A percentile compares a stretch with the other conserved stretches of the same genome.
These are phyloP conservation scores for Agriopis aurantiaria DNA, from an alignment of 2,888 invertebrate genomes.

Conservation along the genomic window DNA sequence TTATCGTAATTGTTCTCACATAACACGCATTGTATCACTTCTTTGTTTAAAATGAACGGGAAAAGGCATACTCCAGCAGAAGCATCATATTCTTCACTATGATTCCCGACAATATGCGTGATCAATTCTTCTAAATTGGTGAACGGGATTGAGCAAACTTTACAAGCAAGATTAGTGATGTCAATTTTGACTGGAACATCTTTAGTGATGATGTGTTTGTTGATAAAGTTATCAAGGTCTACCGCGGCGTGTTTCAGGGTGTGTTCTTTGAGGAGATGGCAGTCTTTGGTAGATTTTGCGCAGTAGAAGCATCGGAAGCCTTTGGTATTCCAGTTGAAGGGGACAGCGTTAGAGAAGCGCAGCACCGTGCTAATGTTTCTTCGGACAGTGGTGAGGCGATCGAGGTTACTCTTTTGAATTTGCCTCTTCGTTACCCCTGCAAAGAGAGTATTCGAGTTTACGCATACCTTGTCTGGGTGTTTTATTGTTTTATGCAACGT, in stretches of 20 bases:
- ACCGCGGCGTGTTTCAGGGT: conserved; percentile 57
- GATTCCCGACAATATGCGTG: conserved; percentile 58
- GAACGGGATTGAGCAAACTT: conserved; percentile 55
- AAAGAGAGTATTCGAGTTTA: conserved; percentile 59
- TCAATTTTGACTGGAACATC: conserved; percentile 75
- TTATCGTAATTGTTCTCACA: conserved; percentile 67
- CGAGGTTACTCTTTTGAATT: conserved; percentile 53
- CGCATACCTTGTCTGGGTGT: conserved; percentile 8
- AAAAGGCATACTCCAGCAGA: conserved; percentile 61
- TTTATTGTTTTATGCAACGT: neutral
- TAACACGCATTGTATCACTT: conserved; percentile 61
- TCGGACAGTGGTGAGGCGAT: conserved; percentile 62
- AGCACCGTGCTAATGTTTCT: conserved; percentile 66
- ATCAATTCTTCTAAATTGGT: conserved; percentile 60
- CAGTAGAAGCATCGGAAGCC: conserved; percentile 75
- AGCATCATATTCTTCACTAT: conserved; percentile 60
- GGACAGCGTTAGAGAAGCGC: conserved; percentile 65
- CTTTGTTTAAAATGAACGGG: conserved; percentile 65
- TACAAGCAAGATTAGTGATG: conserved; percentile 62
- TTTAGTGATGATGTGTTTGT: conserved; percentile 66
- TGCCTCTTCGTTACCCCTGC: conserved; percentile 62
- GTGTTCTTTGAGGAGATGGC: conserved; percentile 62
- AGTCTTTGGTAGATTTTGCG: conserved; percentile 63
- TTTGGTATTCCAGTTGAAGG: conserved; percentile 72
- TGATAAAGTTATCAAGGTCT: conserved; percentile 60